These are phyloP conservation scores for Lepeophtheirus nordmannii DNA, from an alignment of 2,888 invertebrate genomes.

Conservation along the genomic window DNA sequence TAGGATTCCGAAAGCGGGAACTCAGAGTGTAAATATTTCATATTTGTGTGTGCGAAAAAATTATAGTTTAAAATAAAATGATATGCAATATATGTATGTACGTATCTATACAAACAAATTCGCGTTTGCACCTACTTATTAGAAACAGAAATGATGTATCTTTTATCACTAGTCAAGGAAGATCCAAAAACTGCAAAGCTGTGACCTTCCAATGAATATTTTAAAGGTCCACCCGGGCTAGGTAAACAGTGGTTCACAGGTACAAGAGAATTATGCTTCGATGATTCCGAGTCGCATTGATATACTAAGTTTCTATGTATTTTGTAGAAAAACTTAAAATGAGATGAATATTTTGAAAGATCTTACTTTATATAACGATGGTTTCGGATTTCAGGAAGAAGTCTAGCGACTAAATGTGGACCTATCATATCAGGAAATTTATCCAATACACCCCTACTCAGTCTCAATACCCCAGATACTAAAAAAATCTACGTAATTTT, in stretches of 20 bases:
- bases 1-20: neutral
- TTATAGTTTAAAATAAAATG: no score
- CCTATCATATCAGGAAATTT: slow-evolving; percentile 88
- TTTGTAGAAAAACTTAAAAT: neutral
- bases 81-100: no score
- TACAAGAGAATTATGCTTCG: slow-evolving; percentile 68
- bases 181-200: slow-evolving; percentile 91
- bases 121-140: slow-evolving; percentile 43
- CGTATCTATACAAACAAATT: no score
- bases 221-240: slow-evolving; percentile 89
- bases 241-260: slow-evolving; percentile 89
- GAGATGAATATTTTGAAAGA: neutral
- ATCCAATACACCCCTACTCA: slow-evolving; percentile 81
- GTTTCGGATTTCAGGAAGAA: slow-evolving; percentile 74
- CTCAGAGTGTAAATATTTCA: no score
- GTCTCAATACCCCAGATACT: slow-evolving; percentile 75
- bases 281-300: slow-evolving; percentile 77
- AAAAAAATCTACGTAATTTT: slow-evolving; percentile 60
- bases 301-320: slow-evolving; percentile 54
- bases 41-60: no score
- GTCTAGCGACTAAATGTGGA: slow-evolving; percentile 74
- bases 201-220: slow-evolving; percentile 93
- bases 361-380: slow-evolving; percentile 54
- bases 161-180: slow-evolving; percentile 68
- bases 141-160: slow-evolving; percentile 82